phyloP scores from a whole-genome alignment of 2,113 vertebrate species.

The Apteryx owenii region DNA sequence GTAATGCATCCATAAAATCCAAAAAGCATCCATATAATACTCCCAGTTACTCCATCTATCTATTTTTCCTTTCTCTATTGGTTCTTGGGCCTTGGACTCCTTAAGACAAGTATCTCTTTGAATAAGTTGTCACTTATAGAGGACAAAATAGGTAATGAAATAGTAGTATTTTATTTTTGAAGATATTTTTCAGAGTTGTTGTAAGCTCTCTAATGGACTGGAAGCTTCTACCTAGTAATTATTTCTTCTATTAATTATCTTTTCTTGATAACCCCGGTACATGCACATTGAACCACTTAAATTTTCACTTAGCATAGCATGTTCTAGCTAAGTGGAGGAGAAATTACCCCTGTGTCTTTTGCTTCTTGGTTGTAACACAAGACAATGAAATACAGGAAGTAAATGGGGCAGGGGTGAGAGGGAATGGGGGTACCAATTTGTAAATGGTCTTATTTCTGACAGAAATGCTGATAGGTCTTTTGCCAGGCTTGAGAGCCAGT shows the following conservation, averaged over 20 bases:
- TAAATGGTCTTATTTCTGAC: conserved; percentile 68
- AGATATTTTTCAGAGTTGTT: background rate
- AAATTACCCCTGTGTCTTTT: background rate
- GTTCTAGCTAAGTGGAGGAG: background rate
- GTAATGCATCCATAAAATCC: background rate
- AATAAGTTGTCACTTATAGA: background rate
- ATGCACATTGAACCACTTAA: background rate
- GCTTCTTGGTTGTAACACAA: background rate
- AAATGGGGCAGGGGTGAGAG: conserved; percentile 19
- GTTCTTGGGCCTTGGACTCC: background rate
- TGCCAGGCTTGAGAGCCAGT: conserved; percentile 45
- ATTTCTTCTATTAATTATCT: background rate
- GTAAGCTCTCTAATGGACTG: background rate
- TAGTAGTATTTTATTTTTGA: background rate
- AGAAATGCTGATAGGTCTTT: conserved; percentile 70
- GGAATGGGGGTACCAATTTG: conserved; percentile 45
- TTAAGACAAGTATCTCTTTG: background rate
- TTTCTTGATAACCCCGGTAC: background rate
- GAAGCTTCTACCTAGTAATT: background rate
- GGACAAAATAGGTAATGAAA: background rate
- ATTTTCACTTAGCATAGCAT: background rate
- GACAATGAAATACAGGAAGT: conserved; percentile 13
- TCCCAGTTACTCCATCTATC: background rate
- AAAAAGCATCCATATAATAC: background rate
- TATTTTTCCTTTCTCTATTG: background rate